Conservation (phyloP, 2,113 vertebrate species). For the Porphyrio hochstetteri region DNA sequence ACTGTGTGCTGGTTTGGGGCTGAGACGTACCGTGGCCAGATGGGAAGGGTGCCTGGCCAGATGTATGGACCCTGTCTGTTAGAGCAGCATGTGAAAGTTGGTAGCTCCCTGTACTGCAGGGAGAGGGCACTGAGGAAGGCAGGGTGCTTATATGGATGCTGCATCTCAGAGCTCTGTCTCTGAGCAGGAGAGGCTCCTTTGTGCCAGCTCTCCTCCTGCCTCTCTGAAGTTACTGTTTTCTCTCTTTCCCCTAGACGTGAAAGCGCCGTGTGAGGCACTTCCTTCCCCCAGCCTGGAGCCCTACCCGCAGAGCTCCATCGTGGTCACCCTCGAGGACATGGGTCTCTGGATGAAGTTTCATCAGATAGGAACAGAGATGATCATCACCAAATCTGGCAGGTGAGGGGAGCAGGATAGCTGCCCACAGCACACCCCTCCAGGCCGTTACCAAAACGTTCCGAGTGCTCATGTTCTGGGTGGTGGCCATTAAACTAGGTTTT, state of each 20-base stretch:
- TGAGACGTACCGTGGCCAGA: neutral
- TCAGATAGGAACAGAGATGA: slow-evolving; percentile 90
- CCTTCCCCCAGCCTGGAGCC: slow-evolving; percentile 59
- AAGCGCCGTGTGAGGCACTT: slow-evolving; percentile 74
- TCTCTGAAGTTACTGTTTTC: neutral
- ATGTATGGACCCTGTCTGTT: neutral
- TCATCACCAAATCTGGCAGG: slow-evolving; percentile 92
- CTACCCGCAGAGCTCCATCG: slow-evolving; percentile 81
- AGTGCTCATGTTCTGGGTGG: neutral
- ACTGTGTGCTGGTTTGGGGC: neutral
- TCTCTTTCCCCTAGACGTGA: slow-evolving; percentile 71
- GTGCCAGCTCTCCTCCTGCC: neutral
- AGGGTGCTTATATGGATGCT: neutral
- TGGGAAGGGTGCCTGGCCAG: neutral
- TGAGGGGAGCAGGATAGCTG: slow-evolving; percentile 47
- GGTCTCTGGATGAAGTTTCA: slow-evolving; percentile 88
- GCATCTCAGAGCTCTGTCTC: neutral
- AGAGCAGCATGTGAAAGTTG: neutral
- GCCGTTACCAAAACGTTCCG: neutral
- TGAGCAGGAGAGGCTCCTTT: neutral
- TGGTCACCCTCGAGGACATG: slow-evolving; percentile 82
- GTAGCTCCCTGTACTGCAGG: neutral
- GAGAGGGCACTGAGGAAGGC: neutral
- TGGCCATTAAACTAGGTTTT: neutral
- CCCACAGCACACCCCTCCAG: accelerated